Base-by-base conservation (phyloP, 1,140 invertebrate genomes). In the Calosoma granatense region DNA sequence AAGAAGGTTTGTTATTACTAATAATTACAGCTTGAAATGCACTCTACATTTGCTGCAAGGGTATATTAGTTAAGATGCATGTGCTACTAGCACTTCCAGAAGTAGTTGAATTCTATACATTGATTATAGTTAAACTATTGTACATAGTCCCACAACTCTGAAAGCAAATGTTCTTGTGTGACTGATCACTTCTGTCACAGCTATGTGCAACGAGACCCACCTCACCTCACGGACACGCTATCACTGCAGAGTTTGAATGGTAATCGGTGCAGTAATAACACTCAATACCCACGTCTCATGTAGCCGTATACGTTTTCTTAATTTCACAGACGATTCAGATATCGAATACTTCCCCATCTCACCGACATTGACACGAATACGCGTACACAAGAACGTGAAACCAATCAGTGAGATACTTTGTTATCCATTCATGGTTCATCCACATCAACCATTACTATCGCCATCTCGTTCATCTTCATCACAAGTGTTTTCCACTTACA, bases 311-410 rank as follows among this genome's bases (percentile, higher is more conserved):
- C 41, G 15, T 47, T 47, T 47, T 47, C 26, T 30, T 60, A 22
- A 51, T 58, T 66, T 57, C 80, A 75, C 82, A 83, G 82, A 84
- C 75, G 78, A 81, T 65, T 71, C 81, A 53, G 81, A 83, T 73
- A 81, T 88, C 63, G 86, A 90, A 75, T 89, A 88, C 72, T 86
- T 88, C 71, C 86, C 87, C 62, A 86, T 90, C 61, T 85, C 87
- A 56, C 80, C 86, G 30, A 87, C 85, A 55, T 72, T 89, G 64
- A 89, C 86, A 59, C 82, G 85, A 74, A 88, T 89, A 65, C 81
- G 86, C 67, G 81, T 88, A 17, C 84, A 85, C 67, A 86, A 83
- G 70, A 82, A 77, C 56, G 71, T 68, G 26, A 62, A 68, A 59
- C 76, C 72, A 57, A 56, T 57, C 22, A 67, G 65, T 56, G 77